These are phyloP conservation scores for Cephus nigrinus DNA, from an alignment of 2,888 invertebrate genomes.

Conservation along the genomic window DNA sequence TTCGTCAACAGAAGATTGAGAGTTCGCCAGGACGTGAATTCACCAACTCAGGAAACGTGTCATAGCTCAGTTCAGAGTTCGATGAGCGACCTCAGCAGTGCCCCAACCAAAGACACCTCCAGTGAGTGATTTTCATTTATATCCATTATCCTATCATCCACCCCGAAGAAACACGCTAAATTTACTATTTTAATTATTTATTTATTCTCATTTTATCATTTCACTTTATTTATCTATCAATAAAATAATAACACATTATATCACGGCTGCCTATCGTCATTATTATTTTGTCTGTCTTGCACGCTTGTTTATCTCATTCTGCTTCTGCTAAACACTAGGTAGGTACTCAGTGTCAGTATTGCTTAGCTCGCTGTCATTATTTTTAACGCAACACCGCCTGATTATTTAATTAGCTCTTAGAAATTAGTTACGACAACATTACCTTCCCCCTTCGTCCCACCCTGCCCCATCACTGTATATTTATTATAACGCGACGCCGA, in stretches of 20 bases:
- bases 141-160: neutral
- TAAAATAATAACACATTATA: neutral
- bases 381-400: neutral
- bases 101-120: constrained; percentile 53
- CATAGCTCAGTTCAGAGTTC: constrained; percentile 64
- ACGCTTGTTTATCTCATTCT: neutral
- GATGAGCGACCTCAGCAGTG: constrained; percentile 61
- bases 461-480: neutral
- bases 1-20: constrained; percentile 47
- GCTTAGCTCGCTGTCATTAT: neutral
- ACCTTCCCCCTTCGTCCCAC: neutral
- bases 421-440: neutral
- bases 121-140: constrained; percentile 48
- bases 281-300: neutral
- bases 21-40: constrained; percentile 55
- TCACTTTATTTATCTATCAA: neutral
- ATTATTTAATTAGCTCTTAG: neutral
- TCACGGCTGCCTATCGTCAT: neutral
- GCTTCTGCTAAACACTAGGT: neutral
- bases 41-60: constrained; percentile 61
- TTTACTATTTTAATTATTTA: neutral
- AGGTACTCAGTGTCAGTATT: neutral
- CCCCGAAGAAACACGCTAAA: neutral
- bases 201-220: neutral
- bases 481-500: neutral